Base-by-base conservation (phyloP, 2,888 invertebrate species). In the Drosophila niveifrons region DNA sequence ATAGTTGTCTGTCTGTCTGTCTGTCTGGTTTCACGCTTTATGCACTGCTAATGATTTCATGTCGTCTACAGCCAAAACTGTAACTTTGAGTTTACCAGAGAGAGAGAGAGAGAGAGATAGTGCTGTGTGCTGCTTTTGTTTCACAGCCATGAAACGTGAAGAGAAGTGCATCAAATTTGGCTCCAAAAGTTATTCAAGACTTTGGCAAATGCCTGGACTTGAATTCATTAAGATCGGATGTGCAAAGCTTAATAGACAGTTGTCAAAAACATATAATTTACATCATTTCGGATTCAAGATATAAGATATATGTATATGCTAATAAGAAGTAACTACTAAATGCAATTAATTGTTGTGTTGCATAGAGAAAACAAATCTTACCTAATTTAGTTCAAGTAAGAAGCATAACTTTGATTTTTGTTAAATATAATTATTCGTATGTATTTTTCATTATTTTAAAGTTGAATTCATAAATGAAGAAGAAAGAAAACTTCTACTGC, bases 1-100 rank as follows among this genome's bases (percentile, higher is more conserved):
- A 56, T 23, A 23, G 23, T 23, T 23, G 23, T 46, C 17, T 53
- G 29, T 65, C 28, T 68, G 52, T 39, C 18, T 64, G 66, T 78
- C 65, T 72, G 72, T 71, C 84, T 83, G 78, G 82, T 79, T 89
- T 79, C 73, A 89, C 82, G 85, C 88, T 89, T 81, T 88, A 88
- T 88, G 88, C 89, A 71, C 84, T 88, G 89, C 81, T 88, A 88
- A 89, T 85, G 85, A 85, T 84, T 85, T 89, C 72, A 85, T 89
- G 88, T 80, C 68, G 70, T 89, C 75, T 80, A 55, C 69, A 66
- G 47, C 55, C 61, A 41, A 44, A 46, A 36, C 23, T n/a, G 11
- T 36, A 36, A 34, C 3, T 52, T 34, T 48, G 43, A 36, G 58
- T 44, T 68, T 34, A 41, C 44, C 13, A 57, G 65, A 18, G 13